Percentiles rank a stretch among this genome's conserved stretches.
Evolutionary conservation across 2,113 vertebrate species (phyloP).

Genomic region (human (Homo sapiens)): GRCh38 chr18:44474501-44475000

Average conservation of each 20-base stretch:
- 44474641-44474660: background rate
- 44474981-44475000: background rate
- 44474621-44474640: background rate
- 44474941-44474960: background rate
- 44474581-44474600: background rate
- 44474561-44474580: conserved; percentile 31
- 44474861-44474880: conserved; percentile 60
- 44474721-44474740: conserved; percentile 36
- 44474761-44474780: conserved; percentile 46
- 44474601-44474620: background rate
- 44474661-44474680: background rate
- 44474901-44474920: conserved; percentile 17
- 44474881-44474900: conserved; percentile 15
- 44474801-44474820: conserved; percentile 58
- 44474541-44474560: background rate
- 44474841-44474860: conserved; percentile 53
- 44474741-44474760: conserved; percentile 53
- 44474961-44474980: background rate
- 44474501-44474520: background rate
- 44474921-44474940: background rate
- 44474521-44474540: background rate
- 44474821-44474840: conserved; percentile 61
- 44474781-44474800: conserved; percentile 60
- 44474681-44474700: background rate
- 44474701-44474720: background rate